Evolutionary conservation across 1,140 invertebrate genomes (phyloP), one percentile per base, ranked within the genome.

Genomic region (Drosophila novamexicana): DNA sequence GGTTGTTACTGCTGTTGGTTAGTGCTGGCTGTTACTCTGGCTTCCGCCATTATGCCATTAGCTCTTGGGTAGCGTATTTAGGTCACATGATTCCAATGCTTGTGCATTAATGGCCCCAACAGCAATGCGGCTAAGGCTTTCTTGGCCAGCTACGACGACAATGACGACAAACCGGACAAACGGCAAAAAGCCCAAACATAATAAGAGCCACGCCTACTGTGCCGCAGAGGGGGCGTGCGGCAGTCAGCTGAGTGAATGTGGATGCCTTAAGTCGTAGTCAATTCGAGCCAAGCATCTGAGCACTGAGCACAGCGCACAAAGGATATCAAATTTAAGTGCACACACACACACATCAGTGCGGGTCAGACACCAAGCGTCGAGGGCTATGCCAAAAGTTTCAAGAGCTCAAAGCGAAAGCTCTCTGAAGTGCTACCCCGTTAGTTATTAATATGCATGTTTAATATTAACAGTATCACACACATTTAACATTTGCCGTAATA

Each of bases 321-420:
- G 77, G 84, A 86, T 86, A 86, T 86, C 79, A 86, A 86, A 80
- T 86, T 88, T 88, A 86, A 86, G 83, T 83, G 83, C 79, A 88
- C 83, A 81, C 56, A 45, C 42, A 45, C 54, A 45, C 42, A 45
- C 54, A 69, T 45, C 64, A 58, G 18, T 44, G 42, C 47, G 61
- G 22, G 7, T 18, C 69, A 52, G 32, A 29, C n/a, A 37, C 16
- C 12, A 4, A 14, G 16, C 4, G 18, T n/a, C 64, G 70, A 73
- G 70, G 8, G 64, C 0, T 22, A 40, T 34, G 8, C 8, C 6
- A 73, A 10, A 34, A 54, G 54, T 73, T 59, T 22, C 2, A 40
- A 29, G 2, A n/a, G 1, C 6, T 7, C 1, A 47, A 47, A 32
- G 6, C 2, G 6, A 34, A 47, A 47, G 8, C 45, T 47, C 8